phyloP scores from a whole-genome alignment of 2,797 vertebrate genomes.

The Sebastes aleutianus region DNA sequence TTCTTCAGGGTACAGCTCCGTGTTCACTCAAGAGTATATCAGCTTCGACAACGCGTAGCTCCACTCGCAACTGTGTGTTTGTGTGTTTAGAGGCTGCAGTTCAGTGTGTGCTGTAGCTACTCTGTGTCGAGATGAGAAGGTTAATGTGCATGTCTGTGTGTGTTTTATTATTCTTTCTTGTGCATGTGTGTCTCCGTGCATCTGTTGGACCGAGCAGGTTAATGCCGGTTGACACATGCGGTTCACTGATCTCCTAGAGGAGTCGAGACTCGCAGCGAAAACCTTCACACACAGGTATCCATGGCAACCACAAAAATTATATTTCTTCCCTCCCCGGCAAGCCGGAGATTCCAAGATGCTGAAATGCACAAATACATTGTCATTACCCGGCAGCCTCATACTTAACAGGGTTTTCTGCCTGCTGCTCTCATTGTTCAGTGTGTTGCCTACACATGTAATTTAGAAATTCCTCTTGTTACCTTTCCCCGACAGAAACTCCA shows the following conservation, averaged over 20 bases:
- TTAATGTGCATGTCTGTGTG: constrained; percentile 49
- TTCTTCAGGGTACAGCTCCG: constrained; percentile 33
- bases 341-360: constrained; percentile 73
- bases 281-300: constrained; percentile 79
- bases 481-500: constrained; percentile 46
- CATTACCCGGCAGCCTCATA: constrained; percentile 74
- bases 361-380: constrained; percentile 82
- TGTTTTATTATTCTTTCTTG: constrained; percentile 48
- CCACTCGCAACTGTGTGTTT: constrained; percentile 34
- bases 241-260: constrained; percentile 82
- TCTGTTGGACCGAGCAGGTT: constrained; percentile 77
- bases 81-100: constrained; percentile 29
- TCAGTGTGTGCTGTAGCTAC: constrained; percentile 24
- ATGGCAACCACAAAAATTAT: constrained; percentile 82
- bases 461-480: constrained; percentile 63
- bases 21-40: constrained; percentile 49
- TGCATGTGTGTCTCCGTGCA: constrained; percentile 56
- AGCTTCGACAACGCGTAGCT: constrained; percentile 23
- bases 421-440: constrained; percentile 60
- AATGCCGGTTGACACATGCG: constrained; percentile 78
- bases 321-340: constrained; percentile 67
- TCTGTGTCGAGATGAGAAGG: constrained; percentile 34
- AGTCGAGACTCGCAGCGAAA: constrained; percentile 72
- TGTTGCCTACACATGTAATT: constrained; percentile 67
- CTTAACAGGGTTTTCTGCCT: constrained; percentile 72